phyloP scores from a whole-genome alignment of 1,140 invertebrate species.

The Glossosoma conforme region DNA sequence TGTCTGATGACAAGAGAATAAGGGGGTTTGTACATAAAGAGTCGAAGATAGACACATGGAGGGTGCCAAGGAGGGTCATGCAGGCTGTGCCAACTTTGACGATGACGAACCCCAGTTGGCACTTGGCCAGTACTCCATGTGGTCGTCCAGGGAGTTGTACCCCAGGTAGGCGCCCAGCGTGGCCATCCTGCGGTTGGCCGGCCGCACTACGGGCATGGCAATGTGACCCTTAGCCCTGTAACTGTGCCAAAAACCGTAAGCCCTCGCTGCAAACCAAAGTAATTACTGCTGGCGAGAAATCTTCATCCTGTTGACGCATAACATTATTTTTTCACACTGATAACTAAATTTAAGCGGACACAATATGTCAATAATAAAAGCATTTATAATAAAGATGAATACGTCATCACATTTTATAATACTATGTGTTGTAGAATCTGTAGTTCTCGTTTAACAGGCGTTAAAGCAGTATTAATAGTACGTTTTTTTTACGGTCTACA shows the following conservation, averaged over 20 bases:
- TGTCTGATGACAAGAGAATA: too few relatives aligned
- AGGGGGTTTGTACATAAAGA: too few relatives aligned
- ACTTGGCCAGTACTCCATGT: conserved; percentile 52
- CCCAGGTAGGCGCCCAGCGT: conserved; percentile 49
- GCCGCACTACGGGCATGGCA: conserved; percentile 34
- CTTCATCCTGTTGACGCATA: neutral
- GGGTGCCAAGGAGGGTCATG: neutral
- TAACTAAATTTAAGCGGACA: too few relatives aligned
- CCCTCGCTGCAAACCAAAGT: conserved; percentile 47
- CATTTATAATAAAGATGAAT: too few relatives aligned
- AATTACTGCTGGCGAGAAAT: conserved; percentile 17
- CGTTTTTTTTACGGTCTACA: too few relatives aligned
- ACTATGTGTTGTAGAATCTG: too few relatives aligned
- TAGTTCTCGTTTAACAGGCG: too few relatives aligned
- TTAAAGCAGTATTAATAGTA: too few relatives aligned
- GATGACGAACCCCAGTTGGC: conserved; percentile 54
- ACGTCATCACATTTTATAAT: too few relatives aligned
- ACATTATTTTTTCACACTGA: too few relatives aligned
- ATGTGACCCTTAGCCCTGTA: conserved; percentile 33
- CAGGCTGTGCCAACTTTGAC: neutral
- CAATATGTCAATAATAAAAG: too few relatives aligned
- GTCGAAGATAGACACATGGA: neutral
- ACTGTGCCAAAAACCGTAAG: conserved; percentile 51
- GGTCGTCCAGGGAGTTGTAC: conserved; percentile 49
- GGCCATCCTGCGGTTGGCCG: conserved; percentile 39